A percentile compares a stretch with the other conserved stretches of the same genome.
These are phyloP conservation scores for Chaetorhynchus papuensis DNA, from an alignment of 2,113 vertebrate species.

Conservation along the genomic window DNA sequence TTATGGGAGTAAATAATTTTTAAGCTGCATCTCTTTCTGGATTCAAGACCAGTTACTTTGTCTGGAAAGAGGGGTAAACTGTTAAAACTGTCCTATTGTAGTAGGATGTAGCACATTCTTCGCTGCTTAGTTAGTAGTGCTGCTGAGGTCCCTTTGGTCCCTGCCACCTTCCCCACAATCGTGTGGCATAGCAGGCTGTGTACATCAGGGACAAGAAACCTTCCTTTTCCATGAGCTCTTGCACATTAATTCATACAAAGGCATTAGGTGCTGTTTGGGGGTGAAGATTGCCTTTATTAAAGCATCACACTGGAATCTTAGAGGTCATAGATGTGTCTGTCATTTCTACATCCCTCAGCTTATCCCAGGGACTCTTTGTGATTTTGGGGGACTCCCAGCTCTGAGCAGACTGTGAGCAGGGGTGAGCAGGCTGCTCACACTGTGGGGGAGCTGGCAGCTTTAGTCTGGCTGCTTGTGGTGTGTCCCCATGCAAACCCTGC, in stretches of 20 bases:
- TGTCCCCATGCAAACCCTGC: neutral
- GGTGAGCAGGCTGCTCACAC: neutral
- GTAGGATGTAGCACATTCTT: neutral
- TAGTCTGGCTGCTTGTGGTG: neutral
- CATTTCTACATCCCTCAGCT: neutral
- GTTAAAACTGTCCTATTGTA: neutral
- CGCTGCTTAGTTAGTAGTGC: neutral
- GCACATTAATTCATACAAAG: neutral
- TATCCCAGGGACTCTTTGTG: neutral
- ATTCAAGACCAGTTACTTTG: neutral
- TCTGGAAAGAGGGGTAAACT: neutral
- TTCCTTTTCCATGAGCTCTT: neutral
- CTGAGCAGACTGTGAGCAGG: accelerated
- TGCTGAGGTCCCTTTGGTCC: neutral
- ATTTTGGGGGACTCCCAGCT: neutral
- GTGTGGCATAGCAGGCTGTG: neutral
- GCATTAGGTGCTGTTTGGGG: neutral
- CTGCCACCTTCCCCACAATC: neutral
- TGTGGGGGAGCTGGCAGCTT: neutral
- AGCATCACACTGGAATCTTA: neutral
- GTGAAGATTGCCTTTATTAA: neutral
- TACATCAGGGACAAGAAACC: neutral
- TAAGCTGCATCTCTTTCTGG: neutral
- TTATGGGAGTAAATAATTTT: neutral
- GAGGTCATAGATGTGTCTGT: neutral